phyloP scores from a whole-genome alignment of 1,140 invertebrate species.

The Polypedilum vanderplanki region DNA sequence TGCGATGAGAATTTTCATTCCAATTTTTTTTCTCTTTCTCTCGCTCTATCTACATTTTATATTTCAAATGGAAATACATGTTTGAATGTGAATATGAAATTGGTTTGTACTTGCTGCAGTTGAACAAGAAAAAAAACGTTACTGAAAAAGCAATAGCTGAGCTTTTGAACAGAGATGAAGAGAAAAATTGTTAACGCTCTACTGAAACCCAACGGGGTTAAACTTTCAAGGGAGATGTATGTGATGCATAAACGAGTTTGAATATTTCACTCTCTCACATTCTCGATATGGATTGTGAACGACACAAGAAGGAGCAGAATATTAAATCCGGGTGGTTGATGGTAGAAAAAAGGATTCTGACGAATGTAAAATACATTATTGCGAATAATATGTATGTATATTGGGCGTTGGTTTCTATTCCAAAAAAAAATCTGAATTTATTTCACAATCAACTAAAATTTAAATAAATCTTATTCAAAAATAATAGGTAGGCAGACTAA shows the following conservation, averaged over 20 bases:
- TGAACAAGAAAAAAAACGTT: background rate
- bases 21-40: background rate
- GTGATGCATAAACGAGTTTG: conserved; percentile 11
- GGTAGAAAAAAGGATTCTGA: background rate
- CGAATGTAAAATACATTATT: conserved; percentile 23
- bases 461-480: too few relatives aligned
- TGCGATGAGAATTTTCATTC: conserved; percentile 12
- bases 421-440: too few relatives aligned
- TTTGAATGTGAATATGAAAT: conserved; percentile 19
- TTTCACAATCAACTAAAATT: too few relatives aligned
- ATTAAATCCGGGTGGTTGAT: conserved; percentile 20
- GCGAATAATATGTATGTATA: background rate
- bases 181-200: conserved; percentile 10
- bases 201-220: conserved; percentile 9
- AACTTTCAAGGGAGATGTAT: conserved; percentile 5
- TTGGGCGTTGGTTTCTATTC: conserved; percentile 1
- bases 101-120: conserved; percentile 10
- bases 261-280: background rate
- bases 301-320: conserved; percentile 2
- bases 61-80: conserved; percentile 7
- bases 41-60: background rate
- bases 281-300: background rate
- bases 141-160: background rate
- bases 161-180: conserved; percentile 9
- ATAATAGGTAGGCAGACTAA: too few relatives aligned